phyloP scores from a whole-genome alignment of 2,797 vertebrate species.

The Macropus fuliginosus region DNA sequence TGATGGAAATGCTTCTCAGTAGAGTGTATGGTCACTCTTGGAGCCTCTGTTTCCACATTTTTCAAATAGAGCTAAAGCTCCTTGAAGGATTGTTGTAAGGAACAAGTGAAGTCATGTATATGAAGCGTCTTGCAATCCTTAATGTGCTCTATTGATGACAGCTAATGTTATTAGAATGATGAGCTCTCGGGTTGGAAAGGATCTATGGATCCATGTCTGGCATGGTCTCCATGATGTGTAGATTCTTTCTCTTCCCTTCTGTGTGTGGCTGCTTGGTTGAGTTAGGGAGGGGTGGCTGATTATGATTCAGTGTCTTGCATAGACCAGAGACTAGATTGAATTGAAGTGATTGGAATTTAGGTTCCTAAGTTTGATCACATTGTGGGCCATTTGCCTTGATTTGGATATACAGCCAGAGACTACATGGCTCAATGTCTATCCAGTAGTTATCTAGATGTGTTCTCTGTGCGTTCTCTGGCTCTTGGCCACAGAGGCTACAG shows the following conservation, averaged over 20 bases:
- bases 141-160: neutral
- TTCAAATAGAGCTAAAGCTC: neutral
- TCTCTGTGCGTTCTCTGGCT: neutral
- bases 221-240: neutral
- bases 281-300: neutral
- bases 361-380: neutral
- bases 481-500: neutral
- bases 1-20: neutral
- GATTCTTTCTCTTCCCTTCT: neutral
- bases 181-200: neutral
- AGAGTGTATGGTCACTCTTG: neutral
- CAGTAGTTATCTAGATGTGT: neutral
- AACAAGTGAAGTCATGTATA: neutral
- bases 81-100: neutral
- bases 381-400: neutral
- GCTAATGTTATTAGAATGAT: neutral
- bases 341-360: neutral
- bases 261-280: neutral
- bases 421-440: neutral
- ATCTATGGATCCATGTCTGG: neutral
- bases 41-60: neutral
- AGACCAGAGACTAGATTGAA: neutral
- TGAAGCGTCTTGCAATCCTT: neutral
- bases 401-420: too few species aligned
- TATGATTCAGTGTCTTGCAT: neutral